Base-by-base conservation (phyloP, 1,140 invertebrate genomes). In the Microplitis mediator region DNA sequence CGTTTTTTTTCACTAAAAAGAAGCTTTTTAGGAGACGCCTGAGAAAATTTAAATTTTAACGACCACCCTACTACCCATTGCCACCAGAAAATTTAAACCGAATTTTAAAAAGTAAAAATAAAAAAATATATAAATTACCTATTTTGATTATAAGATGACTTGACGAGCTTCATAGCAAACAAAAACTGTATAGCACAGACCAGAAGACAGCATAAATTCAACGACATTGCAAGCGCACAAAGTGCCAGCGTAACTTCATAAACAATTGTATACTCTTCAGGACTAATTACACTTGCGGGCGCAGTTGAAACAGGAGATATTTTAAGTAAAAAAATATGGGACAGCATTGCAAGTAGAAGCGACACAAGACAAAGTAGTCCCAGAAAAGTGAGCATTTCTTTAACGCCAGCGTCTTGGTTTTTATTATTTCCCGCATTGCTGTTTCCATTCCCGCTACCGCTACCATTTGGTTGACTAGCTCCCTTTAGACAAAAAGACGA, bases 121-220 rank as follows among this genome's bases (percentile, higher is more conserved):
- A 58, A 71, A 60, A 73, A 39, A 66, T 45, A 39, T 4, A 64
- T 63, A 64, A 71, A 54, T 86, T 76, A 87, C 86, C 85, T 78
- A 75, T 82, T 85, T 70, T 86, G 85, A 61, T 67, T 67, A 74
- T 87, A 87, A 34, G 85, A 92, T 36, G 93, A 93, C 78, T 95
- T 93, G 74, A 95, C 91, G 79, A 98, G 90, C 88, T 97, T 97
- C 69, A 97, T 93, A 32, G 95, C 94, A 84, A 97, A 97, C 77
- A 97, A 90, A 88, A 96, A 97, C 88, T 98, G 96, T 79, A 97
- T 95, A 73, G 95, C 93, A 89, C 95, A 98, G 70, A 98, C 95
- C 73, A 98, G 90, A 51, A 97, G 89, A 83, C 95, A 97, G 87
- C 95, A 96, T 14, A 97, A 89, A 85, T 97, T 95, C 35, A 97